Evolutionary conservation across 2,113 vertebrate species (phyloP), one percentile per base, ranked within the genome.

Genomic region (Rhodinocichla rosea): DNA sequence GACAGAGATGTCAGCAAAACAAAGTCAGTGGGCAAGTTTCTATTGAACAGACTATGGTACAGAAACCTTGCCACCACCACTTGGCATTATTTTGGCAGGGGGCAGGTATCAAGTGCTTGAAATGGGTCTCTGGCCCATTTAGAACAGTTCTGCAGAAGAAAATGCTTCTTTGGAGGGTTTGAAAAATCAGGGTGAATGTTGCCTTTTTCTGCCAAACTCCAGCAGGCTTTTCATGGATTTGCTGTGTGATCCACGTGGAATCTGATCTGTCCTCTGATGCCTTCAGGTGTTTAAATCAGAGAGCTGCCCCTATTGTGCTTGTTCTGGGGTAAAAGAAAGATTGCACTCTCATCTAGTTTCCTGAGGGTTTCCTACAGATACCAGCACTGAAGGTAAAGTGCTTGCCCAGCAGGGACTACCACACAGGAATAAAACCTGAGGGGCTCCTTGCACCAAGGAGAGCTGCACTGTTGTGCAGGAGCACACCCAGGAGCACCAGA

Each of bases 201-300:
- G 39, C 24, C 10, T 59, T 84, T 83, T 50, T n/a, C 52, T 32
- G 35, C 11, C 67, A 13, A 78, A 56, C 13, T 47, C 39, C 39
- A 70, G 15, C 13, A 37, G 56, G 20, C 1, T 84, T 87, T 68
- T 65, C 15, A 53, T 3, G 6, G 23, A 67, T 47, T 50, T 52
- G 10, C 26, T 69, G 68, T 26, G 15, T 0, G 2, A 75, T 55
- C 3, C 0, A 0, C 2, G 3, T n/a, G 26, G 26, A 83, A 30
- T n/a, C 63, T 14, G 20, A 18, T 24, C 28, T 81, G 33, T 15
- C 26, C 35, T 87, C 56, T 75, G 15, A 23, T n/a, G 35, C 39
- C 39, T 87, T 77, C 64, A 67, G 73, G 60, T 74, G 47, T 42
- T 13, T 70, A 64, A 60, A 39, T 59, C 28, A 39, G 56, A 88